A percentile compares a stretch with the other conserved stretches of the same genome.
These are phyloP conservation scores for Nomada fucata DNA, from an alignment of 2,888 invertebrate species.

Conservation along the genomic window DNA sequence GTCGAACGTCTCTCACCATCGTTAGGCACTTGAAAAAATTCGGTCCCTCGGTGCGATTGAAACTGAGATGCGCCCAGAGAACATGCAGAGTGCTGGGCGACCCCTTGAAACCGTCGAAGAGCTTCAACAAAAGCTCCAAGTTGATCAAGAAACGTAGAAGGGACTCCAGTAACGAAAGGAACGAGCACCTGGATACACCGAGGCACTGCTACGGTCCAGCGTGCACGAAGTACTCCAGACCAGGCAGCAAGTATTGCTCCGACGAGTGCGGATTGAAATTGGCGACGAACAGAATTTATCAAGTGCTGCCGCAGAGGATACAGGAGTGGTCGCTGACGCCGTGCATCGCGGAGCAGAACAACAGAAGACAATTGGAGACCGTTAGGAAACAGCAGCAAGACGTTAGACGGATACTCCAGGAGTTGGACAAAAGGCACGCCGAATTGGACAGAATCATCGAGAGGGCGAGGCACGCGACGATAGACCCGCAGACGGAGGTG, in stretches of 20 bases:
- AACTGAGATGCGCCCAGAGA: slow-evolving; percentile 85
- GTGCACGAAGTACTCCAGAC: slow-evolving; percentile 91
- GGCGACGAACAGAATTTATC: slow-evolving; percentile 93
- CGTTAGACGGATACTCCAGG: slow-evolving; percentile 91
- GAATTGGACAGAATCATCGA: slow-evolving; percentile 93
- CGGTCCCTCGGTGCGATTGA: slow-evolving; percentile 85
- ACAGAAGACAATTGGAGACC: slow-evolving; percentile 88
- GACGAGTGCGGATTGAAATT: slow-evolving; percentile 95
- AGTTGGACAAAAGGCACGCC: slow-evolving; percentile 90
- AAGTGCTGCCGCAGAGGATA: slow-evolving; percentile 93
- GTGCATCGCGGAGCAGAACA: slow-evolving; percentile 94
- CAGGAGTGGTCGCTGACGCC: slow-evolving; percentile 96
- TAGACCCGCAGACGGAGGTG: slow-evolving; percentile 87
- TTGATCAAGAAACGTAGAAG: slow-evolving; percentile 79
- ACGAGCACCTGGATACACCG: slow-evolving; percentile 83
- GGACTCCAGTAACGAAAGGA: slow-evolving; percentile 81
- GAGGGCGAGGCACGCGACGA: slow-evolving; percentile 89
- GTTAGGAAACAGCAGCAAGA: slow-evolving; percentile 92
- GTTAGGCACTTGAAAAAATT: slow-evolving; percentile 85
- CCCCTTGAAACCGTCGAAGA: slow-evolving; percentile 81
- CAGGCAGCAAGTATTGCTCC: slow-evolving; percentile 96
- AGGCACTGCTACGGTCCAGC: slow-evolving; percentile 97
- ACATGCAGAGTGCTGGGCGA: slow-evolving; percentile 84
- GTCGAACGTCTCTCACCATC: too few relatives aligned
- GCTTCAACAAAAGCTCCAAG: slow-evolving; percentile 78